Evolutionary conservation across 1,140 invertebrate species (phyloP).

Genomic region (Zophobas atratus): DNA sequence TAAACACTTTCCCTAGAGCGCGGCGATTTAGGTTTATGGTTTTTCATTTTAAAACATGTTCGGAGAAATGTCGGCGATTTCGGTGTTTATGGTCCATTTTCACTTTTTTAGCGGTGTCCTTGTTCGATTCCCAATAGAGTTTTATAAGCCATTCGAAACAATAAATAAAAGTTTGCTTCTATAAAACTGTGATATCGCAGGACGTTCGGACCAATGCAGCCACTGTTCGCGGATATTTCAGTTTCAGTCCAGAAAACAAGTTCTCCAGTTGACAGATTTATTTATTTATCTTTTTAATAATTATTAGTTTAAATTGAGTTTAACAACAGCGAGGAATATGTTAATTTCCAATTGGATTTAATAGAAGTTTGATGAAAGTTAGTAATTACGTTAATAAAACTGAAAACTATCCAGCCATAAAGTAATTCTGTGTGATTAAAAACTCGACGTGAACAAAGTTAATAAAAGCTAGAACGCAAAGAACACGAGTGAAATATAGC

Average conservation of each 20-base stretch:
- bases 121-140: conserved; percentile 45
- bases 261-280: background rate
- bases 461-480: conserved; percentile 16
- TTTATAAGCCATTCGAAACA: conserved; percentile 44
- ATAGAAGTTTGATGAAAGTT: background rate
- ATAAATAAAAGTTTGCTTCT: conserved; percentile 45
- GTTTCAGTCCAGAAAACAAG: conserved; percentile 11
- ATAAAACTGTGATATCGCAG: conserved; percentile 40
- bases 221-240: conserved; percentile 22
- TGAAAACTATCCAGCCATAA: conserved; percentile 8
- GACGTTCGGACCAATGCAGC: conserved; percentile 33
- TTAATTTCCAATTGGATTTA: background rate
- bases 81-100: conserved; percentile 36
- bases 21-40: conserved; percentile 33
- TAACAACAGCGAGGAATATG: background rate
- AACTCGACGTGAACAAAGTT: conserved; percentile 8
- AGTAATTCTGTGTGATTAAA: conserved; percentile 18
- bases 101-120: conserved; percentile 42
- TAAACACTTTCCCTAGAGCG: conserved; percentile 32
- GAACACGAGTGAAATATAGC: conserved; percentile 39
- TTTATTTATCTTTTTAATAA: no score
- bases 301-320: no score
- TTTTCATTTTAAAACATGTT: conserved; percentile 42
- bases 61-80: conserved; percentile 26
- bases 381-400: conserved; percentile 2